Conservation (phyloP, 2,113 vertebrate species). For the Charina bottae region DNA sequence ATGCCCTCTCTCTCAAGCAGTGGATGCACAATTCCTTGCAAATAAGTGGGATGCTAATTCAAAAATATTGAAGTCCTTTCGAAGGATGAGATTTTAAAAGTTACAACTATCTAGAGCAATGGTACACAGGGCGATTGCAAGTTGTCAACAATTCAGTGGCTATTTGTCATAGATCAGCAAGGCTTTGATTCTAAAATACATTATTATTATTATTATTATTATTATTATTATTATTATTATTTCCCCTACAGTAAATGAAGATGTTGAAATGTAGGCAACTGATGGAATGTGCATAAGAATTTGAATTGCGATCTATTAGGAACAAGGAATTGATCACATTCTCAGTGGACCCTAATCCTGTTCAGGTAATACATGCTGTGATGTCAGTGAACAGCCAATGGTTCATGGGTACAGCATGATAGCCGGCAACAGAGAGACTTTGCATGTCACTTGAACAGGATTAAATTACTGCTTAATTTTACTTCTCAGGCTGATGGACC, state of each 20-base stretch:
- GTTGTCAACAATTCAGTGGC: background rate
- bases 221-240: background rate
- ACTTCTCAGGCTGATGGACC: background rate
- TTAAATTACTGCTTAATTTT: background rate
- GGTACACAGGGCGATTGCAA: background rate
- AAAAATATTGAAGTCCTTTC: background rate
- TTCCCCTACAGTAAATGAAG: background rate
- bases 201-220: too few species aligned
- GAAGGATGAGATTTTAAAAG: background rate
- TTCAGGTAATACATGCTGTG: background rate
- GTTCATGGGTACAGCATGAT: background rate
- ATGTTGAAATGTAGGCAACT: background rate
- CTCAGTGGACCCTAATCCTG: background rate
- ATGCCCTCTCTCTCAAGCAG: background rate
- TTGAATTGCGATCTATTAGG: background rate
- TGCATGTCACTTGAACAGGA: background rate
- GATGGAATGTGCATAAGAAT: background rate
- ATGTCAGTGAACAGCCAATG: background rate
- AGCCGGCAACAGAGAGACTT: background rate
- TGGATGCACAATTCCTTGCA: background rate
- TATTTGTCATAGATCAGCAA: background rate
- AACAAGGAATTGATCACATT: background rate
- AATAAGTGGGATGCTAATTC: conserved; percentile 4
- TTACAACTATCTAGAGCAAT: background rate
- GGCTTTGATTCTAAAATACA: background rate